Evolutionary conservation across 1,140 invertebrate species (phyloP), one percentile per base, ranked within the genome.

Genomic region (Pseudomyrmex gracilis): DNA sequence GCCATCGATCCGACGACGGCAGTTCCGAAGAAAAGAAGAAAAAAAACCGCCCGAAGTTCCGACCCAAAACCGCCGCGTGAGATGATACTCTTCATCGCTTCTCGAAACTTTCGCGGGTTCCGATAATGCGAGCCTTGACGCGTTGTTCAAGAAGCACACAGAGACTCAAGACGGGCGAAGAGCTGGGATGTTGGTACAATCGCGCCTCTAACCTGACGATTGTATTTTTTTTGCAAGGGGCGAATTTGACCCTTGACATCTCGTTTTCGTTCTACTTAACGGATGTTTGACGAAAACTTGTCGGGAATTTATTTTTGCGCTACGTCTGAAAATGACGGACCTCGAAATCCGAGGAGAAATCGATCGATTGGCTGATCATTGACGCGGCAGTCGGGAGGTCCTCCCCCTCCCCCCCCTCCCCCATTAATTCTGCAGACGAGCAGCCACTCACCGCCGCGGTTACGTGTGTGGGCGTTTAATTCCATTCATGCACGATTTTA

Each of bases 341-440:
- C 17, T 61, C 5, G 13, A 66, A 66, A 67, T 45, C 24, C 4
- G 9, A 0, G 34, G 13, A 20, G 13, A 34, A 34, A 34, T 5
- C 47, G n/a, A 76, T 61, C 34, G n/a, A 73, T 80, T 80, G 80
- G 34, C 51, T 34, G 53, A 82, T 82, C 45, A 82, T 85, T 74
- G 45, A 55, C 20, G n/a, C n/a, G 12, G 12, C 70, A 34, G 34
- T 34, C 15, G 22, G 49, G 15, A 45, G 57, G 57, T 66, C 53
- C n/a, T n/a, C n/a, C n/a, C n/a, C n/a, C n/a, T n/a, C n/a, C n/a
- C 10, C 7, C 5, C 34, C n/a, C n/a, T n/a, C 10, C 7, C 5
- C 34, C n/a, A 47, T 73, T 85, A 86, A 85, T 86, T 86, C 55
- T n/a, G 10, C 4, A 24, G n/a, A 73, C 43, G 17, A 57, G 10